Evolutionary conservation across 2,113 vertebrate species (phyloP).

Genomic region (Mesitornis unicolor): DNA sequence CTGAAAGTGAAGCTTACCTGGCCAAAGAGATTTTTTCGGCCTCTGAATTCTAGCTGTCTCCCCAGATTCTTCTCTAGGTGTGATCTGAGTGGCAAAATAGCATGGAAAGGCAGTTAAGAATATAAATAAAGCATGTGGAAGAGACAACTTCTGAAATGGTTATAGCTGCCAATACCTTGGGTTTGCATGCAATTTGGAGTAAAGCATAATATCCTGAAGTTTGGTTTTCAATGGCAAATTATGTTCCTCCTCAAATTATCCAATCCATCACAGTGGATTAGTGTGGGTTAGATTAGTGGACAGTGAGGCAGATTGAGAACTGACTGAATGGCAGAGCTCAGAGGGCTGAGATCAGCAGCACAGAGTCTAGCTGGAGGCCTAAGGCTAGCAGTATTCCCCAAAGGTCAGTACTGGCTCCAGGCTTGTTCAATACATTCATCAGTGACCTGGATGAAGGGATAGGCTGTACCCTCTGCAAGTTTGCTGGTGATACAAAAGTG

Average conservation of each 20-base stretch:
- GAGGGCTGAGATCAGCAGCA: too few relatives aligned
- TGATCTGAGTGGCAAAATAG: background rate
- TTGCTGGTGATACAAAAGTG: too few relatives aligned
- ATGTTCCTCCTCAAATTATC: background rate
- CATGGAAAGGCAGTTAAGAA: background rate
- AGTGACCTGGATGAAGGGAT: too few relatives aligned
- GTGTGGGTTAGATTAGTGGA: too few relatives aligned
- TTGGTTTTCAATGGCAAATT: background rate
- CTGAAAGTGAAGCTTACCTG: background rate
- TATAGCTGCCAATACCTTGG: background rate
- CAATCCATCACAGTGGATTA: background rate
- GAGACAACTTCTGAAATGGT: background rate
- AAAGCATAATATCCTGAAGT: background rate
- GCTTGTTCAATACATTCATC: too few relatives aligned
- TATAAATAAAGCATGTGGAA: background rate
- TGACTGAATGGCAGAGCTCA: too few relatives aligned
- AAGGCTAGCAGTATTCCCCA: too few relatives aligned
- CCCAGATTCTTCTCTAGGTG: background rate
- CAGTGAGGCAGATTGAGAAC: too few relatives aligned
- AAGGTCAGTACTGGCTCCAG: too few relatives aligned
- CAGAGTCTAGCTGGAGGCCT: too few relatives aligned
- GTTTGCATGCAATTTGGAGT: background rate
- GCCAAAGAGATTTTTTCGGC: background rate
- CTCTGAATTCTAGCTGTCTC: background rate
- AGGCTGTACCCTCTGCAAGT: too few relatives aligned